Conservation (phyloP, 2,797 vertebrate species). For the Clangula hyemalis region DNA sequence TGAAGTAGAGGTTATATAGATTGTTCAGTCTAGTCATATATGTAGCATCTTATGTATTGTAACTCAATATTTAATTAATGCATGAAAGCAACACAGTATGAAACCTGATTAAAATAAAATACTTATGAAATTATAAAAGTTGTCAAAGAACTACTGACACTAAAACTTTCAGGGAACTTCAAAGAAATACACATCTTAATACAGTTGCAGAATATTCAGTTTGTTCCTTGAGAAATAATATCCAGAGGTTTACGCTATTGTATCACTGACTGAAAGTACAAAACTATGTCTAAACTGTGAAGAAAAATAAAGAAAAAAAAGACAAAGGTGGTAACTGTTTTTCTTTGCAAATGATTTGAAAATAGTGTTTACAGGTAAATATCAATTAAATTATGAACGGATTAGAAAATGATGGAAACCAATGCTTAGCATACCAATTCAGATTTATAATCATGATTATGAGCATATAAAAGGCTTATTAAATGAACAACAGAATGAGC, state of each 20-base stretch:
- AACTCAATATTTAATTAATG: neutral
- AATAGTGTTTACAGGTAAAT: neutral
- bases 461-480: neutral
- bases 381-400: neutral
- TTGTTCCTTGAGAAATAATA: neutral
- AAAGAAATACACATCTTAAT: neutral
- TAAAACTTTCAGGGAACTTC: neutral
- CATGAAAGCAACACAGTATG: neutral
- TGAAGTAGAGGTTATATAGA: neutral
- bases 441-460: neutral
- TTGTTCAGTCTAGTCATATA: neutral
- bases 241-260: neutral
- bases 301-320: neutral
- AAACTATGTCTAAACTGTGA: neutral
- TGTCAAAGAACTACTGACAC: neutral
- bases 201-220: neutral
- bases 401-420: neutral
- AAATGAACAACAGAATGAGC: neutral
- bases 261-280: neutral
- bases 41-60: neutral
- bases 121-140: neutral
- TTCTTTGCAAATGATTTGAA: neutral
- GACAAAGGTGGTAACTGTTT: neutral
- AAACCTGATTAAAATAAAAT: neutral
- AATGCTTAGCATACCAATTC: neutral